phyloP scores from a whole-genome alignment of 2,113 vertebrate genomes.

The Piliocolobus tephrosceles region DNA sequence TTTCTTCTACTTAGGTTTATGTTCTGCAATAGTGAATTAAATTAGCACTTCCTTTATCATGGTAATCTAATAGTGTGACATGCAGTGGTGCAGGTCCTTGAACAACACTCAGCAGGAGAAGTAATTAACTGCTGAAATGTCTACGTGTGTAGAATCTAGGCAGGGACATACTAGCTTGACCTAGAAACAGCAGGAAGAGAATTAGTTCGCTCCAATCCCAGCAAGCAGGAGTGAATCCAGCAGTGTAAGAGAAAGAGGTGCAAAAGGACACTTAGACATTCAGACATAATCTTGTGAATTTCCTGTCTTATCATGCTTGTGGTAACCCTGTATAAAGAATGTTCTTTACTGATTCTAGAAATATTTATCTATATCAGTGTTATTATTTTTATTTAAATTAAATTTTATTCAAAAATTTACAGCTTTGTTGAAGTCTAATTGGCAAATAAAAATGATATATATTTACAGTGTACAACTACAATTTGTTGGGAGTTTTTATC shows the following conservation, averaged over 20 bases:
- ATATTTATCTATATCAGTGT: neutral
- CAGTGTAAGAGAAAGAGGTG: neutral
- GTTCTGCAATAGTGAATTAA: slow-evolving; percentile 11
- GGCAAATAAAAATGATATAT: neutral
- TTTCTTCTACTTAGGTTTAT: neutral
- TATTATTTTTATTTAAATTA: neutral
- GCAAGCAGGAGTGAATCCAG: neutral
- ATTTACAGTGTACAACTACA: neutral
- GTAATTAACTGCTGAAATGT: slow-evolving; percentile 30
- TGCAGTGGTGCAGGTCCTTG: neutral
- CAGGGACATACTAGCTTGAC: neutral
- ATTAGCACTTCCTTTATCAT: neutral
- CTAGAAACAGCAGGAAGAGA: neutral
- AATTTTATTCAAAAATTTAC: neutral
- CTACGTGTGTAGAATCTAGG: neutral
- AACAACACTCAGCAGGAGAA: neutral
- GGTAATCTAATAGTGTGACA: neutral
- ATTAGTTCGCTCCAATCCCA: neutral
- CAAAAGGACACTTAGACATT: neutral
- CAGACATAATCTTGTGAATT: neutral
- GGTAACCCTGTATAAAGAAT: neutral
- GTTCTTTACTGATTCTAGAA: neutral
- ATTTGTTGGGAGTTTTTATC: neutral
- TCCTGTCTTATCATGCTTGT: neutral
- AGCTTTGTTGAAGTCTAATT: neutral